These are phyloP conservation scores for Tragelaphus buxtoni DNA, from an alignment of 2,113 vertebrate species.

Conservation along the genomic window DNA sequence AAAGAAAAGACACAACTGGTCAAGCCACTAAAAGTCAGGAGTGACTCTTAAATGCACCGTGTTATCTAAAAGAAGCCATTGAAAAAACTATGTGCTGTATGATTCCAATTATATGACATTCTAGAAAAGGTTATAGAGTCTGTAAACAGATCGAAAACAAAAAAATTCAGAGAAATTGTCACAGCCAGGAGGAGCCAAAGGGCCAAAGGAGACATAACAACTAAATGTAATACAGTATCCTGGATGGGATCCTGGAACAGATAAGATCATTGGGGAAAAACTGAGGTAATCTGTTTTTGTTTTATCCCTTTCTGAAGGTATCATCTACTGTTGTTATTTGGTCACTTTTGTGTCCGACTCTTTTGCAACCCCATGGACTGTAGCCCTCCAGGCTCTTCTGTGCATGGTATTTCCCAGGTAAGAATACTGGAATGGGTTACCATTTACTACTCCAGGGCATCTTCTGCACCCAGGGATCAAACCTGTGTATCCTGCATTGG, in stretches of 20 bases:
- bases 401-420: background rate
- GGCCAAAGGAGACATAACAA: background rate
- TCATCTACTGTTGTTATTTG: background rate
- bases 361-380: background rate
- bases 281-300: background rate
- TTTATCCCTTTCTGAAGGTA: background rate
- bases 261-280: background rate
- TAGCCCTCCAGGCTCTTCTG: background rate
- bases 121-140: background rate
- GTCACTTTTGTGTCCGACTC: background rate
- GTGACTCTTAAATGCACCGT: background rate
- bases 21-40: background rate
- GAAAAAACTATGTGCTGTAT: background rate
- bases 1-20: background rate
- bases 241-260: background rate
- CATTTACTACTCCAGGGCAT: background rate
- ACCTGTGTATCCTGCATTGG: background rate
- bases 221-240: background rate
- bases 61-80: background rate
- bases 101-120: constrained; percentile 18
- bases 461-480: background rate
- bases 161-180: constrained; percentile 30
- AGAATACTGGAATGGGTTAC: background rate
- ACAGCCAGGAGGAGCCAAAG: background rate
- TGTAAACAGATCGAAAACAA: constrained; percentile 29